phyloP scores from a whole-genome alignment of 2,113 vertebrate species.

The Osmerus mordax region DNA sequence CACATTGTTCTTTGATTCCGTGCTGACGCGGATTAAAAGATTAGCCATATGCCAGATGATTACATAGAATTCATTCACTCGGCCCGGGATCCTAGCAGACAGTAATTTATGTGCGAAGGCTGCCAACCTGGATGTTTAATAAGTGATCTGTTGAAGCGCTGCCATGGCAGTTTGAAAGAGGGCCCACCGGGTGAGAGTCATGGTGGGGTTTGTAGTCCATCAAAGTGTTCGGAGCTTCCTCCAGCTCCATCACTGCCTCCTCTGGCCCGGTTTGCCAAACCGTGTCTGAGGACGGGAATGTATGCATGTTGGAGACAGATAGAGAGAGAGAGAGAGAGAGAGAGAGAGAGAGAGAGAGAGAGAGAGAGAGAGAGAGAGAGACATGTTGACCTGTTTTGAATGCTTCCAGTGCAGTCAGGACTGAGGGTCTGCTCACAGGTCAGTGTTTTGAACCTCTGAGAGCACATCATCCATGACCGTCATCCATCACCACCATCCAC shows the following conservation, averaged over 20 bases:
- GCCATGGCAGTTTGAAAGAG: not conserved
- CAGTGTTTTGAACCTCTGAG: not conserved
- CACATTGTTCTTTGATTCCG: not conserved
- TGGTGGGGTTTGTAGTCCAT: not conserved
- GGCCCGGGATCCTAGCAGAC: not conserved
- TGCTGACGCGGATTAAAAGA: conserved; percentile 6
- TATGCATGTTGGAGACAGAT: not conserved
- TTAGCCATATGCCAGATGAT: conserved; percentile 5
- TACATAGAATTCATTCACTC: conserved; percentile 1
- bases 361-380: not conserved
- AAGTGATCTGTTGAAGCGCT: conserved; percentile 2
- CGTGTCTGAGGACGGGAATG: not conserved
- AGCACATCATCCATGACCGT: not conserved
- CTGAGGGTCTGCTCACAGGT: not conserved
- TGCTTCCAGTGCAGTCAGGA: not conserved
- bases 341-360: not conserved
- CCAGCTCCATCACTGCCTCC: not conserved
- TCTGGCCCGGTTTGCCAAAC: not conserved
- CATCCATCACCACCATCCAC: no score
- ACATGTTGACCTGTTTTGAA: not conserved
- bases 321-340: not conserved
- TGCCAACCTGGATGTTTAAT: not conserved
- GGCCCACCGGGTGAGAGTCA: not conserved
- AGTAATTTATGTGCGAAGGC: not conserved
- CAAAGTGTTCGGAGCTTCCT: not conserved